Conservation (phyloP, 2,888 invertebrate species). For the Pedicia rivosa region DNA sequence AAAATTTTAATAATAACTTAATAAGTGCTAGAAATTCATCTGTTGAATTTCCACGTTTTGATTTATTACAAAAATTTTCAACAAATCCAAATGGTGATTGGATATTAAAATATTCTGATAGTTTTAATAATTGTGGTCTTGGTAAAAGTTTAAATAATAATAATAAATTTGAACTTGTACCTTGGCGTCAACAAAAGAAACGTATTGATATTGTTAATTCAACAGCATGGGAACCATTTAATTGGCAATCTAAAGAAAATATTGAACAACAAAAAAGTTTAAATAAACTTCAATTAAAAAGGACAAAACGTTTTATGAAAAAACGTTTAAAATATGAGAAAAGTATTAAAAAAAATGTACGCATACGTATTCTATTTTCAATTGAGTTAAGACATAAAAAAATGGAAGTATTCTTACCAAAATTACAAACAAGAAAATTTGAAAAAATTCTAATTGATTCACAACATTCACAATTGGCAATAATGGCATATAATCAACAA, state of each 20-base stretch:
- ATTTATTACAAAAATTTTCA: too few species aligned
- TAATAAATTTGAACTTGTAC: slow-evolving; percentile 25
- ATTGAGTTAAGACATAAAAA: slow-evolving; percentile 38
- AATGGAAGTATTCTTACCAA: slow-evolving; percentile 18
- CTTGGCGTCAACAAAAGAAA: slow-evolving; percentile 22
- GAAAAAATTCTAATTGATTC: background rate
- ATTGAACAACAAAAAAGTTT: slow-evolving; percentile 15
- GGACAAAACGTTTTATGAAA: slow-evolving; percentile 28
- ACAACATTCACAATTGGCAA: background rate
- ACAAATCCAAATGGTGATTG: slow-evolving; percentile 17
- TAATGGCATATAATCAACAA: background rate
- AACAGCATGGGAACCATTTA: slow-evolving; percentile 18
- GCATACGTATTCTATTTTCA: slow-evolving; percentile 49
- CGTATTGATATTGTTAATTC: slow-evolving; percentile 19
- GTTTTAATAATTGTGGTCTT: slow-evolving; percentile 18
- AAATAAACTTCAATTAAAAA: slow-evolving; percentile 21
- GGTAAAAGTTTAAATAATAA: slow-evolving; percentile 10
- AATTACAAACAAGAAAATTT: slow-evolving; percentile 2
- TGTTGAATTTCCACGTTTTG: background rate
- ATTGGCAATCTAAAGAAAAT: too few species aligned
- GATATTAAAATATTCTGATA: slow-evolving; percentile 24
- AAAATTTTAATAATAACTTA: too few species aligned
- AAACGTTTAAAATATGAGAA: slow-evolving; percentile 38
- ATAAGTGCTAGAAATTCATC: slow-evolving; percentile 1
- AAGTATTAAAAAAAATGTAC: slow-evolving; percentile 44